Evolutionary conservation across 2,888 invertebrate species (phyloP).

Genomic region (Galeruca laticollis): DNA sequence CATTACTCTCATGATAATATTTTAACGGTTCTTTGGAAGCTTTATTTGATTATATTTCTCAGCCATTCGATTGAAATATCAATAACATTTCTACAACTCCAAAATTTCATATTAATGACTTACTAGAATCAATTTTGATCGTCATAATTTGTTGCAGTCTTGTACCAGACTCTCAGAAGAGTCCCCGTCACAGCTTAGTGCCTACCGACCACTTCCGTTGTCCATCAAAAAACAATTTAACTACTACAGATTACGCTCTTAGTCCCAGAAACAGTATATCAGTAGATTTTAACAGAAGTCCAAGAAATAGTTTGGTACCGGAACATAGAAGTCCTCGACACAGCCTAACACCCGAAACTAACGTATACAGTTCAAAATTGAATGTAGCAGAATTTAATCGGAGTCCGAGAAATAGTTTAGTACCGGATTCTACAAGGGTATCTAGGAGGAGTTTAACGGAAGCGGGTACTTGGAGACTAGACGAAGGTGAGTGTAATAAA

Average conservation of each 20-base stretch:
- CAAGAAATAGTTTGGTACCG: conserved; percentile 71
- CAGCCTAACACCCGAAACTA: conserved; percentile 73
- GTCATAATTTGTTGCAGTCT: conserved; percentile 3
- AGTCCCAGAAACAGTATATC: conserved; percentile 71
- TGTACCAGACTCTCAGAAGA: conserved; percentile 11
- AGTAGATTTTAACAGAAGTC: conserved; percentile 69
- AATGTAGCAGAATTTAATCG: conserved; percentile 65
- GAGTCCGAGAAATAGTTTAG: conserved; percentile 70
- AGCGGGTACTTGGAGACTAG: conserved; percentile 71
- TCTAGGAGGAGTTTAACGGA: conserved; percentile 74
- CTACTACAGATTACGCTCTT: conserved; percentile 63
- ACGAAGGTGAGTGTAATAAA: conserved; percentile 65
- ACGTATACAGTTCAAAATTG: conserved; percentile 64
- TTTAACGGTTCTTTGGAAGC: no score
- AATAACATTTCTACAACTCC: no score
- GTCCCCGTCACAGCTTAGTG: conserved; percentile 67
- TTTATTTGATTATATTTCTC: no score
- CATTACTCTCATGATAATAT: no score
- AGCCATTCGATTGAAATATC: no score
- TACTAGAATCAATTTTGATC: no score
- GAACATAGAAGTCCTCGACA: conserved; percentile 70
- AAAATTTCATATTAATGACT: no score
- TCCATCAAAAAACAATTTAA: conserved; percentile 71
- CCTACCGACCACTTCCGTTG: conserved; percentile 72
- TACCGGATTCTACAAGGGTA: conserved; percentile 65